Evolutionary conservation across 2,888 invertebrate genomes (phyloP), one percentile per base, ranked within the genome.

Genomic region (Parnassius glacialis): DNA sequence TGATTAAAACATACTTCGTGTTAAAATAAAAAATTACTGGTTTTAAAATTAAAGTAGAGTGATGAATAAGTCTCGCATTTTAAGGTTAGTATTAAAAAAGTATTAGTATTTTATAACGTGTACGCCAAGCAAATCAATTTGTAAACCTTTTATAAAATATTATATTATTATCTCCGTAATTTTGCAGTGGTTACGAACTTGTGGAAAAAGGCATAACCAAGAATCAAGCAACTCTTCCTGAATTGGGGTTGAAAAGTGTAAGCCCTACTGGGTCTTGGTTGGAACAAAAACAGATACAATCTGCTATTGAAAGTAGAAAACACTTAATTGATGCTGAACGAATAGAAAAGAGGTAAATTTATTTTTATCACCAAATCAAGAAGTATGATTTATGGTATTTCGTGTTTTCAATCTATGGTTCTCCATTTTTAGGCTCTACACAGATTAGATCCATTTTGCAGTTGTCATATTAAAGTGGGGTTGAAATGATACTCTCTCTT

Each of bases 251-350:
- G 41, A 94, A 94, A 73, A 90, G 93, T 68, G 90, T 92, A 5
- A 71, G 81, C 13, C 93, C 94, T 1, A 90, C 85, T 72, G 88
- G 92, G 10, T 91, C 93, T 0, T 93, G 93, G 93, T 74, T 94
- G 11, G 93, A 94, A 69, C 84, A 91, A 65, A 93, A 93, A 78
- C 93, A 93, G 71, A 85, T 93, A 61, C 92, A 94, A 70, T 87
- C 91, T 48, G 89, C 92, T 10, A 74, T 94, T 48, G 92, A 92
- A 64, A 88, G 89, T 10, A 84, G 92, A 44, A 93, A 92, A 72
- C 82, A 86, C 48, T 74, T 94, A 25, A 75, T 94, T 53, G 90
- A 86, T 70, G 86, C 92, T 2, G 92, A 93, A 71, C 89, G 93
- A 68, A 93, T 94, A 64, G 93, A 94, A 66, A 92, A 93, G 76